These are phyloP conservation scores for Dicrurus megarhynchus DNA, from an alignment of 2,113 vertebrate species.

Conservation along the genomic window DNA sequence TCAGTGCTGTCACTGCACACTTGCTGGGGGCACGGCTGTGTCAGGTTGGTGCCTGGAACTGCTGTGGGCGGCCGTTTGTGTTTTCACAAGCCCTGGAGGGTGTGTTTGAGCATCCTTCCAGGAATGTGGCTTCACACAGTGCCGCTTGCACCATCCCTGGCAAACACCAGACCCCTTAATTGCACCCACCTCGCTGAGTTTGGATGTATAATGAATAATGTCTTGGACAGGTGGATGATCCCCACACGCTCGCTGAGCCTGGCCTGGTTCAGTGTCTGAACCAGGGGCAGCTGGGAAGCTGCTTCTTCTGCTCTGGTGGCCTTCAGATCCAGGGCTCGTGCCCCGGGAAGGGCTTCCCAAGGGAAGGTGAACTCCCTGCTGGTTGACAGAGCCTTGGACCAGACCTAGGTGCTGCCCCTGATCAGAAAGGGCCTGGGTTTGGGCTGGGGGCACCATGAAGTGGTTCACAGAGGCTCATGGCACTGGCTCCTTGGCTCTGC, in stretches of 20 bases:
- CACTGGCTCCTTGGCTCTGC: neutral
- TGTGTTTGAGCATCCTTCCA: neutral
- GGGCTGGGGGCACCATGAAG: neutral
- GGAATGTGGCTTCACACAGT: neutral
- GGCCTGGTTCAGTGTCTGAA: neutral
- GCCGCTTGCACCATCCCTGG: neutral
- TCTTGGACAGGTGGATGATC: neutral
- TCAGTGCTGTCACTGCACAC: accelerated
- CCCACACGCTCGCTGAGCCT: neutral
- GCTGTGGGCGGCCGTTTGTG: neutral
- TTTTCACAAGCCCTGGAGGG: neutral
- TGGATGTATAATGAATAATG: neutral
- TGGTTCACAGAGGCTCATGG: neutral
- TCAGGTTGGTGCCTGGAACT: accelerated
- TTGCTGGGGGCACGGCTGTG: accelerated
- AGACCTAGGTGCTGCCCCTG: neutral
- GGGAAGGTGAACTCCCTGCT: neutral
- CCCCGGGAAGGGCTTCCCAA: neutral
- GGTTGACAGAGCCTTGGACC: neutral
- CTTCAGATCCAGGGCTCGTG: neutral
- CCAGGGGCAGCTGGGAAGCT: neutral
- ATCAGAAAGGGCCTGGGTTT: neutral
- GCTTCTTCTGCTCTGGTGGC: neutral
- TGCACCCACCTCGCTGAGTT: neutral
- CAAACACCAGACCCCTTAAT: neutral